A percentile compares a stretch with the other conserved stretches of the same genome.
Evolutionary conservation across 2,888 invertebrate genomes (phyloP).

Genomic region (Diaprepes abbreviatus): DNA sequence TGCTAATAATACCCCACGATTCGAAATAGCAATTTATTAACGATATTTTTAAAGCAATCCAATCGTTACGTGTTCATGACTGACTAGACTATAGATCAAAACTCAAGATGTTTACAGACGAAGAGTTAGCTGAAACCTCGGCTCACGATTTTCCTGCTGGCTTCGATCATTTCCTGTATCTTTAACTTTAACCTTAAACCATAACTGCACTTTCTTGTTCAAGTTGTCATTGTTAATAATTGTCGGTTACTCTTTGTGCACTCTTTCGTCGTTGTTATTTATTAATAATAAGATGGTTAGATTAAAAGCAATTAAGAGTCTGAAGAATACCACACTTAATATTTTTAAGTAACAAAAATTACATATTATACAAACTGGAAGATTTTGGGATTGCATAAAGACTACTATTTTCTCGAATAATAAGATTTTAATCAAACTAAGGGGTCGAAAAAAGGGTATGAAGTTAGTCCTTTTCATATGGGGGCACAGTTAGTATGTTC

Average conservation of each 20-base stretch:
- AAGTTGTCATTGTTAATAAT: constrained; percentile 41
- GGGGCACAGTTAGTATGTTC: too few relatives aligned
- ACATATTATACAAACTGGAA: too few relatives aligned
- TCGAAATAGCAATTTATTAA: too few relatives aligned
- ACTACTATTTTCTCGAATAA: too few relatives aligned
- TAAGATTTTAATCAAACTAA: too few relatives aligned
- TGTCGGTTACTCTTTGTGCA: constrained; percentile 10
- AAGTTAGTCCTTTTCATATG: too few relatives aligned
- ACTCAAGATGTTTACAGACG: constrained; percentile 24
- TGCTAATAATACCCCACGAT: too few relatives aligned
- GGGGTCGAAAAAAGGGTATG: too few relatives aligned
- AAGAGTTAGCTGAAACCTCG: constrained; percentile 28
- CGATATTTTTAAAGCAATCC: too few relatives aligned
- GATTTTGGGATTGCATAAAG: too few relatives aligned
- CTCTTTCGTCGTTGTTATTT: constrained; percentile 1
- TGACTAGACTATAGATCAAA: constrained; percentile 9
- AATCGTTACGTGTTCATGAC: constrained; percentile 8
- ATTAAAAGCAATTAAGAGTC: constrained; percentile 1
- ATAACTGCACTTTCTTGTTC: constrained; percentile 40
- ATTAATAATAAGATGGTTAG: constrained; percentile 5
- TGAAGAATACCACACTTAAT: too few relatives aligned
- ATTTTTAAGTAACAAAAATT: too few relatives aligned
- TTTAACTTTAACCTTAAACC: constrained; percentile 46
- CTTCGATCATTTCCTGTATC: constrained; percentile 43
- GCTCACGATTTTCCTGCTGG: constrained; percentile 37